phyloP scores from a whole-genome alignment of 2,797 vertebrate species.

The Chromis chromis region DNA sequence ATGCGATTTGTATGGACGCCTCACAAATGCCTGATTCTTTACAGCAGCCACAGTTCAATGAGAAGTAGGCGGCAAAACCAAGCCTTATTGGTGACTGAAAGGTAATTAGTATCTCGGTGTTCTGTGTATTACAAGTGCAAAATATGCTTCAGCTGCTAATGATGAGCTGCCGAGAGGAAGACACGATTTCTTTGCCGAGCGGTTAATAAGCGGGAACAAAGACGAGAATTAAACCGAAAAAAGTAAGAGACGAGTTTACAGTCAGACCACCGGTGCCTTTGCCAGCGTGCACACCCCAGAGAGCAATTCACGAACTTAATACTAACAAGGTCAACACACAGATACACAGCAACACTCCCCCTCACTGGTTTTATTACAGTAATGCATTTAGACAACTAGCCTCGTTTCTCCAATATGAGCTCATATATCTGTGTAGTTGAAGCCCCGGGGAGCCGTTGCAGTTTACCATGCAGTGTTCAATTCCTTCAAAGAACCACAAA shows the following conservation, averaged over 20 bases:
- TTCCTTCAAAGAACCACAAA: conserved; percentile 48
- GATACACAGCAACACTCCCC: conserved; percentile 39
- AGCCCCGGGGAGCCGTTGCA: conserved; percentile 46
- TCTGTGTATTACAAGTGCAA: conserved; percentile 54
- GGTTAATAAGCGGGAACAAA: conserved; percentile 50
- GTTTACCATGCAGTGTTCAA: conserved; percentile 47
- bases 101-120: conserved; percentile 68
- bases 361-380: conserved; percentile 64
- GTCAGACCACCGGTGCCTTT: conserved; percentile 34
- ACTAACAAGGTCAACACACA: conserved; percentile 67
- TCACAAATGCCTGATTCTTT: conserved; percentile 48
- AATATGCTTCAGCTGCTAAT: conserved; percentile 60
- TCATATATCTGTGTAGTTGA: conserved; percentile 45
- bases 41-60: conserved; percentile 31
- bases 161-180: conserved; percentile 48
- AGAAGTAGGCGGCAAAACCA: conserved; percentile 51
- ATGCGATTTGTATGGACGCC: conserved; percentile 53
- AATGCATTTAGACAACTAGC: conserved; percentile 72
- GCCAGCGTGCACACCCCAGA: conserved; percentile 41
- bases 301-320: conserved; percentile 62
- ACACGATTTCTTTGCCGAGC: conserved; percentile 19
- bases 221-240: conserved; percentile 22
- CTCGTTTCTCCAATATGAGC: conserved; percentile 65
- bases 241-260: conserved; percentile 39
- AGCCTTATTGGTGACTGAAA: conserved; percentile 61